Conservation (phyloP, 2,797 vertebrate genomes). For the Taeniopygia guttata region DNA sequence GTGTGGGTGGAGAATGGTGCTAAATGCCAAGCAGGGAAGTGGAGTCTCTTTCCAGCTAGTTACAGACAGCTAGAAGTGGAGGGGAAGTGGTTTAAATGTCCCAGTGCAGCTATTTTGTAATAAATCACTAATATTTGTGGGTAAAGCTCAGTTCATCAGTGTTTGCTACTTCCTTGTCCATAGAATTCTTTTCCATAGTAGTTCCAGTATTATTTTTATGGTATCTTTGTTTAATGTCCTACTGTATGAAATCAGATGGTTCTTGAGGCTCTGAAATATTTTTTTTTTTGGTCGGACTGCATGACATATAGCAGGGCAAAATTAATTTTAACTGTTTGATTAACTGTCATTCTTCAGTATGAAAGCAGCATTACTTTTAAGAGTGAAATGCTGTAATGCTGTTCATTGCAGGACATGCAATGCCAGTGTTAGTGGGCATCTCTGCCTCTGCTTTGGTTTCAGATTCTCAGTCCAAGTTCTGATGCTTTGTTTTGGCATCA, state of each 20-base stretch:
- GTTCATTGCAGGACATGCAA: neutral
- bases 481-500: neutral
- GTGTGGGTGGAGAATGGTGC: constrained; percentile 39
- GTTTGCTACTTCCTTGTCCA: neutral
- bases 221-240: neutral
- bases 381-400: neutral
- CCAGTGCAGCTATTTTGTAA: constrained; percentile 18
- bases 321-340: neutral
- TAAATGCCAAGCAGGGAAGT: constrained; percentile 40
- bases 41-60: neutral
- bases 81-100: neutral
- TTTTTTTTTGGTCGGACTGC: neutral
- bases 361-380: neutral
- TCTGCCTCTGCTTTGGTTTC: neutral
- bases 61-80: neutral
- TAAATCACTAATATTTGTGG: constrained; percentile 21
- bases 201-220: neutral
- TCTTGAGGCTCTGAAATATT: neutral
- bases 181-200: neutral
- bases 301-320: neutral
- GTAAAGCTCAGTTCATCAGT: neutral
- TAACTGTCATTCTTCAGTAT: neutral
- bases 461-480: neutral
- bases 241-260: neutral
- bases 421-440: neutral